Conservation (phyloP, 2,888 invertebrate species). For the Sinhomidia bicolor region DNA sequence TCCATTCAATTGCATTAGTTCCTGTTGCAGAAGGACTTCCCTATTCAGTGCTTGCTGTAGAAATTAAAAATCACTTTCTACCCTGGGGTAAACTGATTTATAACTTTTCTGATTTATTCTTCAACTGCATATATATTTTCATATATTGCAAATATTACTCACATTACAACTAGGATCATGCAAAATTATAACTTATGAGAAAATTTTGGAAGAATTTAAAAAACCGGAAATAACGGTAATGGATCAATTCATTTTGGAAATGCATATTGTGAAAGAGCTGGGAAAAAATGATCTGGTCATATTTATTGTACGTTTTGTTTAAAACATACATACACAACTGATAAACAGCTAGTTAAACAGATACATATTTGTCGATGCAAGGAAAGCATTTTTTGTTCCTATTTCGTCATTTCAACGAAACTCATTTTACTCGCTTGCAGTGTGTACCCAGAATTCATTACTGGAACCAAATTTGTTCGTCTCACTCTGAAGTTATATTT, state of each 20-base stretch:
- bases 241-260: constrained; percentile 53
- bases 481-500: constrained; percentile 49
- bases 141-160: too few relatives aligned
- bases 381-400: not conserved
- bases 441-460: constrained; percentile 47
- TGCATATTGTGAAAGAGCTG: constrained; percentile 26
- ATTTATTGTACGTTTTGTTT: constrained; percentile 48
- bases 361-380: not conserved
- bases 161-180: constrained; percentile 20
- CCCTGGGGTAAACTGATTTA: not conserved
- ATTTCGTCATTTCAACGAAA: not conserved
- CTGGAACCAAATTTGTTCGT: constrained; percentile 52
- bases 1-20: constrained; percentile 42
- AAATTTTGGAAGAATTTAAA: constrained; percentile 1
- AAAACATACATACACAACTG: not conserved
- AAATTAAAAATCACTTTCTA: constrained; percentile 48
- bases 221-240: constrained; percentile 20
- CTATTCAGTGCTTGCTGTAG: constrained; percentile 53
- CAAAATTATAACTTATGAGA: constrained; percentile 41
- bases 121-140: too few relatives aligned
- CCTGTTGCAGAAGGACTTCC: constrained; percentile 47
- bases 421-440: not conserved
- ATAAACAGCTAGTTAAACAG: not conserved
- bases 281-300: constrained; percentile 50
- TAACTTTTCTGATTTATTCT: not conserved